phyloP scores from a whole-genome alignment of 2,888 invertebrate genomes.

The Eupeodes latifasciatus region DNA sequence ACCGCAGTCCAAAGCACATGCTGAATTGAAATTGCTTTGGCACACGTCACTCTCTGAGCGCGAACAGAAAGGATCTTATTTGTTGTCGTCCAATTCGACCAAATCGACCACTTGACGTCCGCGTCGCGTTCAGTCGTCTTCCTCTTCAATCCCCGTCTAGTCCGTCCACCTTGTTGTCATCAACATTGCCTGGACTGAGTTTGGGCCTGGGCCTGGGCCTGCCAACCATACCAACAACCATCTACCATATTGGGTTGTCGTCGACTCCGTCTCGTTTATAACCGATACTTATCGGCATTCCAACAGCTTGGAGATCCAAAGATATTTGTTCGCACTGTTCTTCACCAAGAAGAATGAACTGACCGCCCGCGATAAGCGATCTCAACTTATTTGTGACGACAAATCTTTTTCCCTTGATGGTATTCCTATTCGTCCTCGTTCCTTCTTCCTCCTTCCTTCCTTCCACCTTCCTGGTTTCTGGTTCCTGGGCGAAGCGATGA shows the following conservation, averaged over 20 bases:
- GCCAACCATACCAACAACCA: conserved; percentile 23
- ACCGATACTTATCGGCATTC: conserved; percentile 76
- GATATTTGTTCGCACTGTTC: conserved; percentile 75
- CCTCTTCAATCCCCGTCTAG: conserved; percentile 27
- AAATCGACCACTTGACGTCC: neutral
- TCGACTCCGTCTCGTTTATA: conserved; percentile 70
- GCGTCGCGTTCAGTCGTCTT: conserved; percentile 25
- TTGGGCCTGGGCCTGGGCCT: too few relatives aligned
- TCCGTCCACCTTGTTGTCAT: conserved; percentile 30
- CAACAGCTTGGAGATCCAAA: conserved; percentile 72
- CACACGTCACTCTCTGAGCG: conserved; percentile 74
- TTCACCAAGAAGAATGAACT: conserved; percentile 70
- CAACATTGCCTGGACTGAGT: conserved; percentile 9
- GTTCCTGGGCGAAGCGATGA: neutral
- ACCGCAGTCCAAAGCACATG: conserved; percentile 59
- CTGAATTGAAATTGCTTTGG: conserved; percentile 73
- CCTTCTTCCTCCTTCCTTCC: too few relatives aligned
- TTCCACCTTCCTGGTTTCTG: too few relatives aligned
- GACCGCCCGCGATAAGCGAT: conserved; percentile 76
- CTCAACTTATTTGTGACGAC: conserved; percentile 77
- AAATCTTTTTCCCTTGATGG: conserved; percentile 68
- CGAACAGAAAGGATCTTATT: conserved; percentile 67
- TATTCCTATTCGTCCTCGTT: conserved; percentile 15
- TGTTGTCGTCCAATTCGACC: conserved; percentile 43
- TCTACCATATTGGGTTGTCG: conserved; percentile 49